Evolutionary conservation across 2,113 vertebrate genomes (phyloP).

Genomic region (Bubo blakistoni): DNA sequence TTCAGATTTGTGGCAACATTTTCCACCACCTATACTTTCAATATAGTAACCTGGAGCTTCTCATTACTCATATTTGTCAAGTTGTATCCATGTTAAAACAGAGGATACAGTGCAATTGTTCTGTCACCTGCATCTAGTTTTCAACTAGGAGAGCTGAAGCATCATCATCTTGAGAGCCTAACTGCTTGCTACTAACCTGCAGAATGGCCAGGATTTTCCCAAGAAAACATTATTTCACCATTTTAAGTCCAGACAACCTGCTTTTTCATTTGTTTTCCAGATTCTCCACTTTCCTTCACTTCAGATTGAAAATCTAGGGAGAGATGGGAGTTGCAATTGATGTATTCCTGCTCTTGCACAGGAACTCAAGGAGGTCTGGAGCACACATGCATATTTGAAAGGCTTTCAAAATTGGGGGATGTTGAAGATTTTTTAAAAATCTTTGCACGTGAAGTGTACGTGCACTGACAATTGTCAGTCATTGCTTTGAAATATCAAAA

Average conservation of each 20-base stretch:
- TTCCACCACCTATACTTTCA: neutral
- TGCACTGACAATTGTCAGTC: neutral
- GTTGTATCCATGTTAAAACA: neutral
- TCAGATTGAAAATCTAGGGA: neutral
- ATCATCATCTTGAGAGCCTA: neutral
- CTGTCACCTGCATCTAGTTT: neutral
- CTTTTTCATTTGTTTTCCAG: neutral
- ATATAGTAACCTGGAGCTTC: neutral
- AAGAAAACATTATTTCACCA: neutral
- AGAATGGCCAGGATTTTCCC: neutral
- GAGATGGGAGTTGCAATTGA: neutral
- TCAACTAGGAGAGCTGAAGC: neutral
- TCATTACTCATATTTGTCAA: neutral
- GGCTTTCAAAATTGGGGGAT: neutral
- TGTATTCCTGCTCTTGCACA: neutral
- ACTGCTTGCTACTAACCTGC: neutral
- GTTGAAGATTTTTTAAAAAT: neutral
- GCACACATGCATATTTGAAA: neutral
- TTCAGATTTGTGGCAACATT: neutral
- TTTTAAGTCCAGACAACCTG: neutral
- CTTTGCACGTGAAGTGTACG: neutral
- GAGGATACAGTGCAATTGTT: neutral
- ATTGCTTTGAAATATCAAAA: neutral
- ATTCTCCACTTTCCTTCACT: neutral
- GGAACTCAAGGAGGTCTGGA: neutral